phyloP scores from a whole-genome alignment of 2,888 invertebrate genomes.

The Lagria hirta region DNA sequence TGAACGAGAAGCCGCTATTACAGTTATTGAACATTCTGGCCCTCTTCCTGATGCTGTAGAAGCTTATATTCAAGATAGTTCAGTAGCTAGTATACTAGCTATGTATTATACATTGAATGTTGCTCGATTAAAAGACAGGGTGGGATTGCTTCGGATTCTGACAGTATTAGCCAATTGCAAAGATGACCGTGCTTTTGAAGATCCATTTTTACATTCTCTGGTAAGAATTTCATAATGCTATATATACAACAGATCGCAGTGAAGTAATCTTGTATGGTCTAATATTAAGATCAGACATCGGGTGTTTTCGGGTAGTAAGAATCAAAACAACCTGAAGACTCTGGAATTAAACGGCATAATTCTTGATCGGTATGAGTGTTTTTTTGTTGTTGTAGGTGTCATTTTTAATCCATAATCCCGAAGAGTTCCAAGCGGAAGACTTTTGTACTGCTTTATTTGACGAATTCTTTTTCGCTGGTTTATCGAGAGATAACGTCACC shows the following conservation, averaged over 20 bases:
- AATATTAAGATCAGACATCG: too few species aligned
- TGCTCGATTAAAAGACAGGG: conserved; percentile 77
- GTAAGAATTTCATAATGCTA: too few species aligned
- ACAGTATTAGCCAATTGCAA: conserved; percentile 89
- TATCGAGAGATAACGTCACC: conserved; percentile 87
- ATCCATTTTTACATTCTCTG: conserved; percentile 91
- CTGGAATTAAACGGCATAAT: conserved; percentile 1
- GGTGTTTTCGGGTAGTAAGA: too few species aligned
- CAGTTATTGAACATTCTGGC: conserved; percentile 91
- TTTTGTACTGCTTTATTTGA: conserved; percentile 95
- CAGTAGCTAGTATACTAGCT: conserved; percentile 87
- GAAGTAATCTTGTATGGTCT: too few species aligned
- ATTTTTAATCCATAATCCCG: conserved; percentile 81
- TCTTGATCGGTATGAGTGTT: background rate
- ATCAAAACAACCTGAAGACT: too few species aligned
- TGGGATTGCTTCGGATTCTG: conserved; percentile 81
- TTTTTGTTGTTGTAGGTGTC: conserved; percentile 58
- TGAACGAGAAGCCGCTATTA: conserved; percentile 89
- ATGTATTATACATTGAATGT: conserved; percentile 95
- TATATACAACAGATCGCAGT: too few species aligned
- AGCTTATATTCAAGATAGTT: conserved; percentile 87
- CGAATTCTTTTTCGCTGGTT: conserved; percentile 90
- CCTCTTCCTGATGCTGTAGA: conserved; percentile 92
- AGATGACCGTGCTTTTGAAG: conserved; percentile 90
- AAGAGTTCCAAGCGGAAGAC: conserved; percentile 91